Evolutionary conservation across 1,140 invertebrate genomes (phyloP).

Genomic region (Drosophila saltans): DNA sequence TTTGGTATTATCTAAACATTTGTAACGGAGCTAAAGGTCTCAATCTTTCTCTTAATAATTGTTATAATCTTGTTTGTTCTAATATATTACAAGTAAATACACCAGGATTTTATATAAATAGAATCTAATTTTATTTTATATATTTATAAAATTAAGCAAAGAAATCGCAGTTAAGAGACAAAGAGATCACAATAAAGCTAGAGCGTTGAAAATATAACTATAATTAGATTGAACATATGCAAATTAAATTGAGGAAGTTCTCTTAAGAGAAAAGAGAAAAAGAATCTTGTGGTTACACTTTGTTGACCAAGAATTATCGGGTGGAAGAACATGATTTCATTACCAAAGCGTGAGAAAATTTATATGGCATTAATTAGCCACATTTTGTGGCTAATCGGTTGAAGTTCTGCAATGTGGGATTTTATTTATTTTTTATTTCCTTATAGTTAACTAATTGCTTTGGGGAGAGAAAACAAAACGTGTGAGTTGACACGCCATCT

Average conservation of each 20-base stretch:
- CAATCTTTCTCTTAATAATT: too few species aligned
- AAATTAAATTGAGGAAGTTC: conserved; percentile 72
- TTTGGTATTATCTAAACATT: too few species aligned
- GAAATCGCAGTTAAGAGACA: neutral
- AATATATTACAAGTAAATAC: too few species aligned
- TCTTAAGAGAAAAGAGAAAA: neutral
- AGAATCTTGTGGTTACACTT: conserved; percentile 53
- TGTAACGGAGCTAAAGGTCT: too few species aligned
- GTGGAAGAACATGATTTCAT: conserved; percentile 55
- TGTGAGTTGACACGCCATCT: conserved; percentile 52
- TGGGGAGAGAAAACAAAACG: conserved; percentile 55
- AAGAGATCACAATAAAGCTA: neutral
- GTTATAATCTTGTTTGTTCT: too few species aligned
- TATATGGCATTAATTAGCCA: conserved; percentile 75
- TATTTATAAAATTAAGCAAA: too few species aligned
- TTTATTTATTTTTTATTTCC: neutral
- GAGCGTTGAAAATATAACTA: neutral
- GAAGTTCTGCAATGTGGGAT: conserved; percentile 16
- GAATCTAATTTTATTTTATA: too few species aligned
- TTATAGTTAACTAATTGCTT: conserved; percentile 60
- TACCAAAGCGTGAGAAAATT: conserved; percentile 74
- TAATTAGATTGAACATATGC: conserved; percentile 52
- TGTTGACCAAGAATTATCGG: conserved; percentile 30
- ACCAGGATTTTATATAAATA: too few species aligned
- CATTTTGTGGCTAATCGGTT: conserved; percentile 57